These are phyloP conservation scores for Gymnopithys bicolor DNA, from an alignment of 2,797 vertebrate genomes.

Conservation along the genomic window DNA sequence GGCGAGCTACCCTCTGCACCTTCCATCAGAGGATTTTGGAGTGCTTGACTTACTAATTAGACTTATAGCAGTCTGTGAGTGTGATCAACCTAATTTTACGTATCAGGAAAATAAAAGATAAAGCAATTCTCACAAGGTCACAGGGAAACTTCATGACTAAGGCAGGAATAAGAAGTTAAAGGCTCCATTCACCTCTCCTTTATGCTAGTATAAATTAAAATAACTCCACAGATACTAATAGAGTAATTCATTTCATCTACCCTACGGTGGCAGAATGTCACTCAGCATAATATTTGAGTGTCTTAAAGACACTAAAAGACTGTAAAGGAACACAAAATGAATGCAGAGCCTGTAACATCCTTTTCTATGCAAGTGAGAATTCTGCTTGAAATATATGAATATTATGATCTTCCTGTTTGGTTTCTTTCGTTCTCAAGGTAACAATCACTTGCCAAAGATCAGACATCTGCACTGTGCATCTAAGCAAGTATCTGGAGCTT, in stretches of 20 bases:
- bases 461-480: background rate
- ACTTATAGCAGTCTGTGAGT: background rate
- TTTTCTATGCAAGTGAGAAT: background rate
- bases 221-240: slow-evolving; percentile 28
- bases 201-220: slow-evolving; percentile 35
- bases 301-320: slow-evolving; percentile 11
- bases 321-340: background rate
- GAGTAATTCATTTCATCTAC: background rate
- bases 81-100: slow-evolving; percentile 22
- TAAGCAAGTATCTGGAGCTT: background rate
- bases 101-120: slow-evolving; percentile 15
- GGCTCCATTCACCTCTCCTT: background rate
- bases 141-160: background rate
- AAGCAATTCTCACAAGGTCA: slow-evolving; percentile 38
- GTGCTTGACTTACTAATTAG: slow-evolving; percentile 51
- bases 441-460: background rate
- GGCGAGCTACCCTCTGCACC: background rate
- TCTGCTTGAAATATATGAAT: background rate
- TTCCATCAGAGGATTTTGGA: slow-evolving; percentile 29
- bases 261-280: background rate
- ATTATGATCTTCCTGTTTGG: background rate
- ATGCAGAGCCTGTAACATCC: background rate
- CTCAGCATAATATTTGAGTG: background rate
- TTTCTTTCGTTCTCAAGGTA: background rate
- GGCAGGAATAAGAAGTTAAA: slow-evolving; percentile 21